A percentile compares a stretch with the other conserved stretches of the same genome.
Evolutionary conservation across 2,888 invertebrate genomes (phyloP).

Genomic region (Clanis bilineata): DNA sequence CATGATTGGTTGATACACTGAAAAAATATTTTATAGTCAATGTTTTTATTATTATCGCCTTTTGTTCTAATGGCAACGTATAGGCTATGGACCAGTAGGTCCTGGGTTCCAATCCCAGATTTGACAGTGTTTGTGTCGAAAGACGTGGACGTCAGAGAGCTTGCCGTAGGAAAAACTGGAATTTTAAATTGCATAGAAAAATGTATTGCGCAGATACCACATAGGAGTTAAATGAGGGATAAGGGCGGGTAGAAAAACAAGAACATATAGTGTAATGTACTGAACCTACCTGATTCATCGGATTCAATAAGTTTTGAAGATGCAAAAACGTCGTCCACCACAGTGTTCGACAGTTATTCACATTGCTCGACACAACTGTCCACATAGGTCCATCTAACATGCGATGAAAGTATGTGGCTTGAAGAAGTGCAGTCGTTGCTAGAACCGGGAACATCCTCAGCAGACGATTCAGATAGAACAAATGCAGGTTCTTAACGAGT

Average conservation of each 20-base stretch:
- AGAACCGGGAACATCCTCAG: slow-evolving; percentile 56
- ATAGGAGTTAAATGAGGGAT: too few relatives aligned
- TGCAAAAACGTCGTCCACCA: slow-evolving; percentile 61
- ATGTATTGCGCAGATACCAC: too few relatives aligned
- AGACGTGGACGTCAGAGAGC: too few relatives aligned
- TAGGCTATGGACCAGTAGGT: too few relatives aligned
- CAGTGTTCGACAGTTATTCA: slow-evolving; percentile 33
- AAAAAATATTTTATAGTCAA: slow-evolving; percentile 25
- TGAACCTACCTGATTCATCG: slow-evolving; percentile 35
- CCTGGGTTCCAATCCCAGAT: too few relatives aligned
- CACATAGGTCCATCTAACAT: slow-evolving; percentile 58
- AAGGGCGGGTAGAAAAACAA: too few relatives aligned
- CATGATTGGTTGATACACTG: slow-evolving; percentile 51
- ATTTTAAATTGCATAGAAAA: too few relatives aligned
- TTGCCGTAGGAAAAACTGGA: too few relatives aligned
- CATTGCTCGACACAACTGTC: slow-evolving; percentile 49
- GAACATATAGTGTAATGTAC: too few relatives aligned
- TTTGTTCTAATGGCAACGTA: too few relatives aligned
- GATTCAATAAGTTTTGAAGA: slow-evolving; percentile 50
- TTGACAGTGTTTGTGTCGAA: too few relatives aligned
- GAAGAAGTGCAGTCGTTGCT: slow-evolving; percentile 48
- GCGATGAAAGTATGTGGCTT: slow-evolving; percentile 52
- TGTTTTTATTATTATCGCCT: too few relatives aligned
- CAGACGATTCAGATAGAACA: slow-evolving; percentile 58
- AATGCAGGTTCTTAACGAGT: slow-evolving; percentile 50